Conservation (phyloP, 2,888 invertebrate genomes). For the Resseliella maxima region DNA sequence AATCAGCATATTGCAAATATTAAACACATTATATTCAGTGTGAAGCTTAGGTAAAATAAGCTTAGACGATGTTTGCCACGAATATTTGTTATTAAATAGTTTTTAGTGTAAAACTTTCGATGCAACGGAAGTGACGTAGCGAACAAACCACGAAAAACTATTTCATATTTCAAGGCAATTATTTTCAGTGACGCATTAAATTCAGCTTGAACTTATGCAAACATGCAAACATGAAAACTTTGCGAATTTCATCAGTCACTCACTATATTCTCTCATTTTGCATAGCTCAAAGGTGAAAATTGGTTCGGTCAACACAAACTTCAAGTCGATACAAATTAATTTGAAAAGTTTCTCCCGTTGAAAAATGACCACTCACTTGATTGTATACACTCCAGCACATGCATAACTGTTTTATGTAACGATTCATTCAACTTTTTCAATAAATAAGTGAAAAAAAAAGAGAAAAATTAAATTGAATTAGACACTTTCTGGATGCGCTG, state of each 20-base stretch:
- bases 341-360: neutral
- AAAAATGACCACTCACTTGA: neutral
- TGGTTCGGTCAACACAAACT: neutral
- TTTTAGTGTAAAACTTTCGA: neutral
- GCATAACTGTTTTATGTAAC: neutral
- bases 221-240: neutral
- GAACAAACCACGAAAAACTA: neutral
- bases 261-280: neutral
- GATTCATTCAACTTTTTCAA: neutral
- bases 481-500: neutral
- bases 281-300: neutral
- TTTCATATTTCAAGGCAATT: neutral
- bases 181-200: constrained; percentile 17
- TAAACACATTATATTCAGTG: neutral
- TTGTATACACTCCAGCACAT: neutral
- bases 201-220: neutral
- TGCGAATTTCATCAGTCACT: constrained; percentile 8
- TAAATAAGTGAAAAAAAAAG: neutral
- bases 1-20: neutral
- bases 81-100: neutral
- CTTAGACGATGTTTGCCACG: neutral
- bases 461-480: neutral
- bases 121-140: neutral
- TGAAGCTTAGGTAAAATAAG: neutral
- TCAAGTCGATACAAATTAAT: neutral